Evolutionary conservation across 53 echinoderm and acorn worm species (phyloP), one percentile per base, ranked within the genome.

Genomic region (Temnopleurus reevesii): DNA sequence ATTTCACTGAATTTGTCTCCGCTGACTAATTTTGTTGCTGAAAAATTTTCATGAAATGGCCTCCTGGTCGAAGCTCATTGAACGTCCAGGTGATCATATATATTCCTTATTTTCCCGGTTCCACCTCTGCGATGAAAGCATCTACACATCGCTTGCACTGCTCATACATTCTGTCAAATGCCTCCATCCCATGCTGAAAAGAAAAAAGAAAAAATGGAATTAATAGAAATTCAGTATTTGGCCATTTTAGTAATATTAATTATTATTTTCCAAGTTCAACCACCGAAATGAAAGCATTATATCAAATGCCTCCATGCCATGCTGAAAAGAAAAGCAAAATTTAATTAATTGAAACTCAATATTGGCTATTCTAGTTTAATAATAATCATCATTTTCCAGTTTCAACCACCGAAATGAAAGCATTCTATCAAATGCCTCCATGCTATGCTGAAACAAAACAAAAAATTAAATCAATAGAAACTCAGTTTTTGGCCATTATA

Each of bases 81-180:
- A n/a, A n/a, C n/a, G n/a, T n/a, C n/a, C n/a, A n/a, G n/a, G n/a
- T n/a, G n/a, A n/a, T n/a, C n/a, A n/a, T n/a, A n/a, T n/a, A n/a
- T n/a, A n/a, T n/a, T n/a, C n/a, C n/a, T 26, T 85, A 85, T 53
- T 87, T 87, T 29, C 88, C 88, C 34, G 88, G 88, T 51, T 87
- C 88, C 5, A 87, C 88, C 35, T 87, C 88, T 0, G 65, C 71
- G 27, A 87, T 87, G 88, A 87, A 87, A 19, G 88, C 88, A 21
- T 28, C 26, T 33, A 87, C 88, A 8, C 46, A 47, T 31, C 88
- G 49, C 26, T 66, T 53, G n/a, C 88, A 87, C 46, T 87, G 88
- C 53, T 87, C 88, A 25, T 66, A 87, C 88, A 87, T 87, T n/a
- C 47, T 71, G 53, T 87, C 88, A 25, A 87, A 87, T 0, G 65